Evolutionary conservation across 2,888 invertebrate species (phyloP).

Genomic region (Adelognathus sp.): DNA sequence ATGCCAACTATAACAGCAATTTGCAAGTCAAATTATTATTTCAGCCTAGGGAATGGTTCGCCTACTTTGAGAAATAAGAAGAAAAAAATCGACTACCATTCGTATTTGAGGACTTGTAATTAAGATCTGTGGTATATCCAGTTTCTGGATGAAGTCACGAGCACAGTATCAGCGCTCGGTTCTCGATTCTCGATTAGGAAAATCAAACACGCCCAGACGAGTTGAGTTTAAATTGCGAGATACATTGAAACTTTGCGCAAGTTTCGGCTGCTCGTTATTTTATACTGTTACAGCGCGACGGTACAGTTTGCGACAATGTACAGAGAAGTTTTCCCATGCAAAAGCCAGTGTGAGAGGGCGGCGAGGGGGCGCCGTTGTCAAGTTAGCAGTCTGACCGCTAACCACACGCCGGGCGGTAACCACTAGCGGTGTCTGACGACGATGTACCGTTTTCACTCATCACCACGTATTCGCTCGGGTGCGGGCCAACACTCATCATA

Average conservation of each 20-base stretch:
- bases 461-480: not conserved
- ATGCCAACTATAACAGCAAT: too few species aligned
- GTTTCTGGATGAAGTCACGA: not conserved
- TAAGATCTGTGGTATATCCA: too few species aligned
- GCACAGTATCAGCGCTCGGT: too few species aligned
- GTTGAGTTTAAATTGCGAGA: not conserved
- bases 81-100: too few species aligned
- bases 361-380: not conserved
- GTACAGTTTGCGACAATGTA: not conserved
- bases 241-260: not conserved
- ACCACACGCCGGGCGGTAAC: not conserved
- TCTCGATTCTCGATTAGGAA: not conserved
- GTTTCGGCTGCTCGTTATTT: not conserved
- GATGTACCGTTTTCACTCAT: not conserved
- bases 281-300: not conserved
- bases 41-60: too few species aligned
- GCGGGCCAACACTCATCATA: not conserved
- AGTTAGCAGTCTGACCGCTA: conserved; percentile 4
- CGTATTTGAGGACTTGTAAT: too few species aligned
- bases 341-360: not conserved
- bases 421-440: not conserved
- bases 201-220: not conserved
- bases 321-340: not conserved
- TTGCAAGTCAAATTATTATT: too few species aligned
- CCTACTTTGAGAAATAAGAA: too few species aligned